Evolutionary conservation across 1,140 invertebrate genomes (phyloP), one percentile per base, ranked within the genome.

Genomic region (Trypoxylus dichotomus): DNA sequence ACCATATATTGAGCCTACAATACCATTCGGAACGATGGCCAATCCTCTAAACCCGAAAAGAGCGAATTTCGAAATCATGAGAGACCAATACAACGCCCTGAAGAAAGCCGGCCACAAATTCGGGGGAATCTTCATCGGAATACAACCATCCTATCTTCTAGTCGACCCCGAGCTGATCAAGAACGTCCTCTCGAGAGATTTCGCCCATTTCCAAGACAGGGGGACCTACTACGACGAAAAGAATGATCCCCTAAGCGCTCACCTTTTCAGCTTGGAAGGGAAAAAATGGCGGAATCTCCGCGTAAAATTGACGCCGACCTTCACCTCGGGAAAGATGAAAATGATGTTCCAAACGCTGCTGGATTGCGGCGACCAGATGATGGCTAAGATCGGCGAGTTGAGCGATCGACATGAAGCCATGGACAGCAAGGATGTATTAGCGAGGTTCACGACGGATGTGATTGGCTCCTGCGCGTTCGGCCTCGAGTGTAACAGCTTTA

Each of bases 261-360:
- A 89, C 73, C 80, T 91, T 24, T 87, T 91, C 72, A 81, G 80
- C 0, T 68, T 88, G 13, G 81, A 82, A 27, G 89, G 87, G 11
- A 74, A 83, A 27, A 81, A 85, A 60, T 90, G 89, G 89, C 88
- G 86, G 78, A 81, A 83, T 77, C 80, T 89, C 1, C 80, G 89
- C 73, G 79, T 60, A 13, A 81, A 81, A 74, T 76, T 91, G 0
- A 86, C 86, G 0, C 89, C 89, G 1, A 88, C 87, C 0, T 90
- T 91, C 78, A 87, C 89, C 86, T 0, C 87, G 86, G 0, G 87
- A 85, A 91, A 90, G 82, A 86, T 91, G 78, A 91, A 90, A 79
- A 81, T 81, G 6, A 90, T 91, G 87, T 89, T 90, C 73, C 82
- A 83, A 2, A 85, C 87, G 0, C 77, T 91, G 3, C 78, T 84